phyloP scores from a whole-genome alignment of 92 coral and sea anemone species.

The Muricea muricata region DNA sequence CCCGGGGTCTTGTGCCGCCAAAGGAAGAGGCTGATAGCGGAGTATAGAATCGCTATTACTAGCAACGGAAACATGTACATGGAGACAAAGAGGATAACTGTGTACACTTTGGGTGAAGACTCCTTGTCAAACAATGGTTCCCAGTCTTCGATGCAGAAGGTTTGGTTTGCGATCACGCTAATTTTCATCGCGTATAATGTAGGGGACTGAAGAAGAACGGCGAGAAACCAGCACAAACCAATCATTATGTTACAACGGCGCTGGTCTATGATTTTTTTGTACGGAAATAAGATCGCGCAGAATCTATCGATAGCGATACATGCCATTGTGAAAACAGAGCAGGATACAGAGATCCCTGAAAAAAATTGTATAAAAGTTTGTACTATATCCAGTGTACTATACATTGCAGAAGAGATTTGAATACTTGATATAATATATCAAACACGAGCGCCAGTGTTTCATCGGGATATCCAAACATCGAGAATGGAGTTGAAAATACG shows the following conservation, averaged over 20 bases:
- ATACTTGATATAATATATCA: too few relatives aligned
- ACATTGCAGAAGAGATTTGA: too few relatives aligned
- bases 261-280: constrained; percentile 63
- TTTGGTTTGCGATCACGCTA: constrained; percentile 39
- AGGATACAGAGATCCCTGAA: constrained; percentile 56
- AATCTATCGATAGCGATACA: constrained; percentile 78
- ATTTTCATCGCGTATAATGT: constrained; percentile 77
- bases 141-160: constrained; percentile 73
- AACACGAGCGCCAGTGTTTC: too few relatives aligned
- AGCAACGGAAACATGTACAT: constrained; percentile 69
- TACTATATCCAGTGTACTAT: too few relatives aligned
- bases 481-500: too few relatives aligned
- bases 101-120: constrained; percentile 63
- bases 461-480: too few relatives aligned
- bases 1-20: constrained; percentile 71
- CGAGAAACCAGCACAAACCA: constrained; percentile 68
- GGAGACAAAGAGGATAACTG: constrained; percentile 71
- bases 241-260: constrained; percentile 63
- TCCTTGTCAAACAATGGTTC: constrained; percentile 64
- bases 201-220: constrained; percentile 75
- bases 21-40: constrained; percentile 63
- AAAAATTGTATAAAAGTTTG: too few relatives aligned
- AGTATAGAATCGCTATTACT: constrained; percentile 69
- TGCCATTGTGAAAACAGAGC: constrained; percentile 74
- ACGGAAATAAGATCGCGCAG: constrained; percentile 72